Evolutionary conservation across 1,140 invertebrate genomes (phyloP), one percentile per base, ranked within the genome.

Genomic region (Cydia amplana): DNA sequence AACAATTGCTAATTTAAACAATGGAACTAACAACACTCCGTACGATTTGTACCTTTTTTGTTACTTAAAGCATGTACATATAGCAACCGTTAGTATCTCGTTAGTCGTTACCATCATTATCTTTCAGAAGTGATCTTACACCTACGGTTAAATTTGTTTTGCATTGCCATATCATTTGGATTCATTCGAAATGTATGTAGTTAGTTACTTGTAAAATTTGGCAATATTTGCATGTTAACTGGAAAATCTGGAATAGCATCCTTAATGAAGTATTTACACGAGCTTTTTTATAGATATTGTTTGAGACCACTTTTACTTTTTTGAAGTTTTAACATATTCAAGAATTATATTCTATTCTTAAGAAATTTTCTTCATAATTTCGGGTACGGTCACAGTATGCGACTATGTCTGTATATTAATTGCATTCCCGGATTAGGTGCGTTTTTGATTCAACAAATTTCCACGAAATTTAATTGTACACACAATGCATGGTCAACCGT

Each of bases 1-100:
- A 70, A 70, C 65, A 70, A 70, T 43, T 70, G 32, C 65, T 70
- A 67, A 67, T 67, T 70, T 43, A 70, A 70, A 70, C 65, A 70
- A 70, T 70, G 65, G 32, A 20, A 40, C 36, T 40, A 70, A 40
- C 32, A 70, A 23, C 7, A 25, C 20, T 32, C 25, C 4, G 4
- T 32, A 40, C 28, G 25, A 70, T 70, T 70, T 70, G 65, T 70
- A 70, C 20, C 18, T 70, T 70, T 70, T 70, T 70, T 70, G 65
- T 70, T 70, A 70, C 65, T 70, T 20, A 70, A 70, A 70, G 16
- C 12, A 70, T 70, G 7, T 70, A 40, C 16, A 16, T 46, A 46
- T 46, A 16, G 12, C 43, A 46, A 70, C 65, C 65, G 65, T 70
- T 70, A 70, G 16, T 40, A 43, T 40, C 28, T 70, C 36, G 28